phyloP scores from a whole-genome alignment of 2,797 vertebrate genomes.

The Tamandua tetradactyla region DNA sequence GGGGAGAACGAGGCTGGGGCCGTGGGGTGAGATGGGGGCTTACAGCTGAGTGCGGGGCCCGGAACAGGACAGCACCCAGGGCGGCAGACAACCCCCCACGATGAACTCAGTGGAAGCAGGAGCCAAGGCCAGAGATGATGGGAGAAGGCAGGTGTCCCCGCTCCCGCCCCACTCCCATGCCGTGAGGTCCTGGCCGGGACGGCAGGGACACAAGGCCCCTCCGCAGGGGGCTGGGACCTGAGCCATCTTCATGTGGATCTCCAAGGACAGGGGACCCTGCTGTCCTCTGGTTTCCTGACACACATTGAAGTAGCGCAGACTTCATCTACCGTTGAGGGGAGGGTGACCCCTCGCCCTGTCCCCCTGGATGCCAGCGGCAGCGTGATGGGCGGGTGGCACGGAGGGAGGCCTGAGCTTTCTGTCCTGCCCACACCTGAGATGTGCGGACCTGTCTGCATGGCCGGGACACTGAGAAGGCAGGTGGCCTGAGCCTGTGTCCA shows the following conservation, averaged over 20 bases:
- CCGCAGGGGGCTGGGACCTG: background rate
- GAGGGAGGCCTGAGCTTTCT: background rate
- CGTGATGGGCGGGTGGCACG: background rate
- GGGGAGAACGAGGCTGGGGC: accelerated
- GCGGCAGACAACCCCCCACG: background rate
- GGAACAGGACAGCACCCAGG: background rate
- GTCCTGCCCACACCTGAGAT: background rate
- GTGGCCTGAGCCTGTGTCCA: background rate
- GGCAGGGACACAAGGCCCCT: background rate
- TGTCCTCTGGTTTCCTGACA: background rate
- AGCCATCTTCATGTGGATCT: background rate
- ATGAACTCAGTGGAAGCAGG: background rate
- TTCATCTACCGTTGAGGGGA: no score
- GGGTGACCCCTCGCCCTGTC: background rate
- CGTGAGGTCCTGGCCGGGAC: background rate
- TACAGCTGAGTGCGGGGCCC: background rate
- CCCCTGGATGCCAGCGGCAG: background rate
- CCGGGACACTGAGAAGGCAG: background rate
- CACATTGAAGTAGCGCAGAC: background rate
- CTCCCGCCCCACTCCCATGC: accelerated
- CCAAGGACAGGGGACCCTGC: background rate
- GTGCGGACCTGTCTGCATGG: background rate
- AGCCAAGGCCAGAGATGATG: no score
- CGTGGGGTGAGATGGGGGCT: no score
- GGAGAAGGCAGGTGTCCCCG: background rate